Evolutionary conservation across 2,113 vertebrate species (phyloP), one percentile per base, ranked within the genome.

Genomic region (Gymnobelideus leadbeateri): DNA sequence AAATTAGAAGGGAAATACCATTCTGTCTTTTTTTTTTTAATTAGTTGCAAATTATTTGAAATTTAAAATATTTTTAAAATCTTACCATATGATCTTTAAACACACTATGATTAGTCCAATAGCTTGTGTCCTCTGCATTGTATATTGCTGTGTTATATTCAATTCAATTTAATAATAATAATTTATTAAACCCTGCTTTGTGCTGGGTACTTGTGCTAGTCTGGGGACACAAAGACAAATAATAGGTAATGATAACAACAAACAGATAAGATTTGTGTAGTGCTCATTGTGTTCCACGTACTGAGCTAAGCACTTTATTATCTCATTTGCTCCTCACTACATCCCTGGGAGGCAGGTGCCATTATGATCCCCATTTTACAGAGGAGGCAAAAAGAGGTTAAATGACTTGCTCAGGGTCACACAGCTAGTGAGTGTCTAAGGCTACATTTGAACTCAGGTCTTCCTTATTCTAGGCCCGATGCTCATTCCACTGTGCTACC

Each of bases 21-120:
- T 97, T 98, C 95, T 94, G 92, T 94, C 96, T 95, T 97, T 89
- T 92, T 14, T 91, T 95, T n/a, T n/a, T n/a, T n/a, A n/a, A 94
- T 91, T 50, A 93, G 47, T 37, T 53, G 0, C 0, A 51, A 46
- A 8, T 28, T 51, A 51, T 51, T 51, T 51, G 9, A 51, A 12
- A 51, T 10, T 51, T 51, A 51, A 51, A 51, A 89, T 93, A 77
- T n/a, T 54, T 43, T 84, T 0, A 21, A n/a, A n/a, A 77, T n/a
- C 5, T 21, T 14, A 43, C 0, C 19, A 9, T 5, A 77, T 77
- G n/a, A 37, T 77, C n/a, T 84, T 84, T 84, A 84, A 84, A 84
- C 68, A 12, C 57, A 43, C 43, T 43, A 43, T 23, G 31, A 68
- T 68, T 37, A 68, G n/a, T 84, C 19, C 23, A 43, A 84, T 84